phyloP scores from a whole-genome alignment of 2,797 vertebrate genomes.

The Gorsachius magnificus region DNA sequence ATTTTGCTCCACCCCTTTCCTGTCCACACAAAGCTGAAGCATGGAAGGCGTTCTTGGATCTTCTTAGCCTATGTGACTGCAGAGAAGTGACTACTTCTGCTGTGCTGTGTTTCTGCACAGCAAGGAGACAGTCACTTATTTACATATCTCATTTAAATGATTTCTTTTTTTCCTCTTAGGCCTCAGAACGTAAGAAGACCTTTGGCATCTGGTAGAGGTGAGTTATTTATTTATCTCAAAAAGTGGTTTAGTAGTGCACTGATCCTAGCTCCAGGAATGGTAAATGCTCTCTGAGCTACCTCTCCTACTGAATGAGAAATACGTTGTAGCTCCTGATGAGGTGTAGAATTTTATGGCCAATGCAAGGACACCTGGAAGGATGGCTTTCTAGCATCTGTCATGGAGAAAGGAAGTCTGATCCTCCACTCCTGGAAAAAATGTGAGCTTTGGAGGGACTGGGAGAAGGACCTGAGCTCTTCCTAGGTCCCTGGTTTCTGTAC shows the following conservation, averaged over 20 bases:
- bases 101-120: neutral
- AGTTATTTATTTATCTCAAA: conserved; percentile 48
- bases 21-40: neutral
- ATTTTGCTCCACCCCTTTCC: neutral
- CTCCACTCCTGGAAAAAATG: neutral
- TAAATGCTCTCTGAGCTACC: neutral
- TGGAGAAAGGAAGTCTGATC: neutral
- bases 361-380: neutral
- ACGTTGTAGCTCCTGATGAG: neutral
- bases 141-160: conserved; percentile 20
- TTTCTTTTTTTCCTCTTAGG: conserved; percentile 54
- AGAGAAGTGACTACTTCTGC: neutral
- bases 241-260: neutral
- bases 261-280: neutral
- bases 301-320: neutral
- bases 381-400: neutral
- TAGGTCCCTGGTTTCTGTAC: neutral
- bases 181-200: conserved; percentile 80
- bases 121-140: neutral
- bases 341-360: neutral
- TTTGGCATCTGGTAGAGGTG: conserved; percentile 76
- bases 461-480: neutral
- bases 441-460: neutral
- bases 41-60: neutral
- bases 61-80: neutral